A percentile compares a stretch with the other conserved stretches of the same genome.
Evolutionary conservation across 1,140 invertebrate species (phyloP).

Genomic region (Hylaeus anthracinus): DNA sequence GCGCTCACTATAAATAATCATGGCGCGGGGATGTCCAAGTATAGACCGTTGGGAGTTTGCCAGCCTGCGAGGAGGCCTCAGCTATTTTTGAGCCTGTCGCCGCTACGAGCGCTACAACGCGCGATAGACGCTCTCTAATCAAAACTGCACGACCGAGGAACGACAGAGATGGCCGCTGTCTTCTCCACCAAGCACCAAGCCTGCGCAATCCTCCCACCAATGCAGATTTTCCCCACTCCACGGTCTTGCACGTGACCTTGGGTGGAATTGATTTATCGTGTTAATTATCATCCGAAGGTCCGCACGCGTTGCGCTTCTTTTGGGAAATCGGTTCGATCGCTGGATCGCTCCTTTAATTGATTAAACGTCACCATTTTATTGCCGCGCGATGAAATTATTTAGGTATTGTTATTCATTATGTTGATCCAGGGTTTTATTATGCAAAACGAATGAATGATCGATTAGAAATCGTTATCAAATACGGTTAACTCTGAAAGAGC

Average conservation of each 20-base stretch:
- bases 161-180: constrained; percentile 40
- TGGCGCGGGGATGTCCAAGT: constrained; percentile 85
- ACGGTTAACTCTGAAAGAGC: too few relatives aligned
- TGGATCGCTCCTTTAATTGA: background rate
- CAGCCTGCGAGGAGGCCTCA: constrained; percentile 80
- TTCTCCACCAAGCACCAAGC: background rate
- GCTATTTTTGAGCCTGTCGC: constrained; percentile 80
- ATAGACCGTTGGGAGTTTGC: constrained; percentile 86
- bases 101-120: constrained; percentile 70
- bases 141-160: constrained; percentile 43
- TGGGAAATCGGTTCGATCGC: background rate
- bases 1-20: constrained; percentile 83
- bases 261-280: constrained; percentile 31
- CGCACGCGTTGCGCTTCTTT: background rate
- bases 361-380: too few relatives aligned
- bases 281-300: constrained; percentile 34
- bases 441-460: too few relatives aligned
- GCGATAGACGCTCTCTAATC: constrained; percentile 66
- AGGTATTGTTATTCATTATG: background rate
- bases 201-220: background rate
- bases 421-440: background rate
- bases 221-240: background rate
- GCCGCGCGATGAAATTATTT: background rate
- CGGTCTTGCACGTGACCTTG: constrained; percentile 53
- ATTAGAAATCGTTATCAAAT: too few relatives aligned